Evolutionary conservation across 2,888 invertebrate genomes (phyloP).

Genomic region (Zaprionus bogoriensis): DNA sequence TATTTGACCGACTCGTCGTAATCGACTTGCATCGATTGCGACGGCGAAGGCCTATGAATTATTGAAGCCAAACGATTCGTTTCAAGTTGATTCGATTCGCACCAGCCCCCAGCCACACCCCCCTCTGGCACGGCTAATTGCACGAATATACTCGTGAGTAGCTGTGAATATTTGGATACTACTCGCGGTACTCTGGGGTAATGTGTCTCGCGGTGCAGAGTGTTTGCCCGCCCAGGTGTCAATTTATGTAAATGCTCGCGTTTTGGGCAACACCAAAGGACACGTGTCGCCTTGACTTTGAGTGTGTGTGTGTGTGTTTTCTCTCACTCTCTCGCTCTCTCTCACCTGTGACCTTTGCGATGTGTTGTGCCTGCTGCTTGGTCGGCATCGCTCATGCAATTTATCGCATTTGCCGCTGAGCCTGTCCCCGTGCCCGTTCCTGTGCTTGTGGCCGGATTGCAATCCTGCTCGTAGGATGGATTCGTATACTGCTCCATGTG

Average conservation of each 20-base stretch:
- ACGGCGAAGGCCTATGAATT: conserved; percentile 60
- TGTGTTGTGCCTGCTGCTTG: conserved; percentile 83
- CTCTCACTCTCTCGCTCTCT: neutral
- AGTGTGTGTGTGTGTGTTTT: conserved; percentile 20
- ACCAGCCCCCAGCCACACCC: neutral
- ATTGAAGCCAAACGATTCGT: conserved; percentile 34
- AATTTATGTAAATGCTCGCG: conserved; percentile 46
- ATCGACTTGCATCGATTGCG: conserved; percentile 70
- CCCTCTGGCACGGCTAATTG: conserved; percentile 57
- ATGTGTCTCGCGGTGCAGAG: neutral
- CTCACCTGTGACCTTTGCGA: conserved; percentile 87
- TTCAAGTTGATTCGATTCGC: neutral
- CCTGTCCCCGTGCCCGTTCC: conserved; percentile 63
- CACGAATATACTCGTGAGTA: conserved; percentile 19
- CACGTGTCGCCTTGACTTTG: conserved; percentile 31
- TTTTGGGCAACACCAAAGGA: conserved; percentile 10
- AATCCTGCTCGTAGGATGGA: conserved; percentile 77
- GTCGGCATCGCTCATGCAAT: conserved; percentile 34
- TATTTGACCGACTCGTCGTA: conserved; percentile 63
- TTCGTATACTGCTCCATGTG: conserved; percentile 72
- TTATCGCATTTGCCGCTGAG: neutral
- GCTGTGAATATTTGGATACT: neutral
- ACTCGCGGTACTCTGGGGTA: neutral
- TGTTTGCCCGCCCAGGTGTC: conserved; percentile 55
- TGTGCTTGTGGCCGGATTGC: conserved; percentile 9